Percentiles rank a stretch among this genome's conserved stretches.
phyloP scores from a whole-genome alignment of 2,113 vertebrate genomes.

The Vimba vimba region DNA sequence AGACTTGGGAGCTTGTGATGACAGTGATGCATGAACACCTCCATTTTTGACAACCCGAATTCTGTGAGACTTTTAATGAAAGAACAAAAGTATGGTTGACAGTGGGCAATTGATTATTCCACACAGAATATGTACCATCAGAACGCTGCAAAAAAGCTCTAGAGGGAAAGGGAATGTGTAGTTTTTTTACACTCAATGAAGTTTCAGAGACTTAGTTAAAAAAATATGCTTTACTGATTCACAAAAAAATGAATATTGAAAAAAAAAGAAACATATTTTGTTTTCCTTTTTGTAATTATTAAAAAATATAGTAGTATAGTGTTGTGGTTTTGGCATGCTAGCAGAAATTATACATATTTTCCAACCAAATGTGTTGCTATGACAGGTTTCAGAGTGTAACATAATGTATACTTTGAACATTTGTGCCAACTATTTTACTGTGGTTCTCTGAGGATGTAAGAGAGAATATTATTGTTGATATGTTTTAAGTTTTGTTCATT shows the following conservation, averaged over 20 bases:
- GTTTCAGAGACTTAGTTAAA: neutral
- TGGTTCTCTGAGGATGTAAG: neutral
- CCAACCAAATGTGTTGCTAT: neutral
- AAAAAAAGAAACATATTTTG: too few relatives aligned
- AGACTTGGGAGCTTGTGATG: conserved; percentile 54
- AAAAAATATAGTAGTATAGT: too few relatives aligned
- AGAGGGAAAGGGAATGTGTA: neutral
- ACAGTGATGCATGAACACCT: conserved; percentile 55
- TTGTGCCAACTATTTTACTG: neutral
- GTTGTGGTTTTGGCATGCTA: neutral
- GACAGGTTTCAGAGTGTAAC: neutral
- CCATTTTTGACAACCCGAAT: conserved; percentile 55
- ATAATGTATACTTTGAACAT: neutral
- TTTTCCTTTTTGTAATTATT: too few relatives aligned
- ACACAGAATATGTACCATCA: neutral
- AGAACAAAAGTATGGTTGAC: neutral
- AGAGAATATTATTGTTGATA: neutral
- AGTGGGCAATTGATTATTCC: neutral
- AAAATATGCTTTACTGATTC: neutral
- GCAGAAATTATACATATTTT: neutral
- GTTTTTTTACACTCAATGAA: neutral
- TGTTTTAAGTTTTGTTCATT: neutral
- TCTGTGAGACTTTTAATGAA: neutral
- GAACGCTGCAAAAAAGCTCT: neutral
- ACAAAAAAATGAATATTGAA: too few relatives aligned